phyloP scores from a whole-genome alignment of 1,140 invertebrate species.

The Brachionus calyciflorus region DNA sequence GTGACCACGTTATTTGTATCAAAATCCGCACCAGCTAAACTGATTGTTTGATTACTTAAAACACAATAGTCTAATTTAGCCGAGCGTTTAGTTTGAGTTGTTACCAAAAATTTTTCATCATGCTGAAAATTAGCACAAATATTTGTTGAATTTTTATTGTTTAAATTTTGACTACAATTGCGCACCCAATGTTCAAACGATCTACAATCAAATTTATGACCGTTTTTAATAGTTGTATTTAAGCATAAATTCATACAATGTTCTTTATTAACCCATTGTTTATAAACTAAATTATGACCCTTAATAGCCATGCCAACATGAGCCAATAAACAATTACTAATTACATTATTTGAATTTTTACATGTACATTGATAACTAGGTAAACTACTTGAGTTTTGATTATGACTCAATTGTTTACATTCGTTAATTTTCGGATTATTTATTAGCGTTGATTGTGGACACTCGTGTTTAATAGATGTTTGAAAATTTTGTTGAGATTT shows the following conservation, averaged over 20 bases:
- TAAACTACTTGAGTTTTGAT: neutral
- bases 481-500: too few relatives aligned
- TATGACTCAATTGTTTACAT: too few relatives aligned
- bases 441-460: too few relatives aligned
- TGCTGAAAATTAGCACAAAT: neutral
- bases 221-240: conserved; percentile 28
- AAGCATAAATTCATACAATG: conserved; percentile 34
- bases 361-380: neutral
- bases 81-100: neutral
- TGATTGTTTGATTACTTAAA: conserved; percentile 36
- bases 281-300: conserved; percentile 31
- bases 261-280: conserved; percentile 32
- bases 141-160: neutral
- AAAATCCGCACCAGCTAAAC: neutral
- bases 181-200: conserved; percentile 42
- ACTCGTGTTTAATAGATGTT: too few relatives aligned
- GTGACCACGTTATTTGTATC: conserved; percentile 10
- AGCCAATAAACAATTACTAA: neutral
- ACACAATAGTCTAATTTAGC: conserved; percentile 22
- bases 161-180: neutral
- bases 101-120: neutral
- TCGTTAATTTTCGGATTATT: too few relatives aligned
- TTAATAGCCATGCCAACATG: conserved; percentile 21
- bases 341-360: neutral
- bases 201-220: conserved; percentile 30